Conservation (phyloP, 2,797 vertebrate genomes). For the Acanthopagrus latus region DNA sequence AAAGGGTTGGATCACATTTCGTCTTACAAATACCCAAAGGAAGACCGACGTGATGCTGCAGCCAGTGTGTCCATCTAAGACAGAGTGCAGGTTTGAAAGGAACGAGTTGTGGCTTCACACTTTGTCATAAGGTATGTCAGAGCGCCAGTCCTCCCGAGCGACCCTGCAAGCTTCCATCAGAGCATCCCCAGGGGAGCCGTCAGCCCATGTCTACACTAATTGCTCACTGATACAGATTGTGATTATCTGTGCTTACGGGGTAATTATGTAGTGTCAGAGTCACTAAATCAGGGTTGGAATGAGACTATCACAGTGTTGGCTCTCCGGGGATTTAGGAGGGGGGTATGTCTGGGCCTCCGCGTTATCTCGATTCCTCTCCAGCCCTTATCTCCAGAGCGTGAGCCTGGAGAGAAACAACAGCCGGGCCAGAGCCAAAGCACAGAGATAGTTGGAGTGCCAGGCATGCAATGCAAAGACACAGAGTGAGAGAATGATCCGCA, state of each 20-base stretch:
- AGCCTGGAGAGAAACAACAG: slow-evolving; percentile 82
- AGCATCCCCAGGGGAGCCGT: slow-evolving; percentile 67
- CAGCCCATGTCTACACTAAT: slow-evolving; percentile 80
- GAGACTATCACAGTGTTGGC: slow-evolving; percentile 75
- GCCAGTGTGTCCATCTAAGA: background rate
- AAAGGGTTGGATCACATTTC: slow-evolving; percentile 42
- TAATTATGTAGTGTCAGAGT: slow-evolving; percentile 83
- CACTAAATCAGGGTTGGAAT: slow-evolving; percentile 80
- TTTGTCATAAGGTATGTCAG: slow-evolving; percentile 21
- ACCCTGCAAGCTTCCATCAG: slow-evolving; percentile 38
- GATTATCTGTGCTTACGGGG: slow-evolving; percentile 78
- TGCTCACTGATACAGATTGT: slow-evolving; percentile 82
- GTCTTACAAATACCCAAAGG: slow-evolving; percentile 11
- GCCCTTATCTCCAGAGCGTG: slow-evolving; percentile 83
- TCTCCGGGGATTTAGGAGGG: slow-evolving; percentile 65
- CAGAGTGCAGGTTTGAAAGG: background rate
- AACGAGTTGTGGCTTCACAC: slow-evolving; percentile 17
- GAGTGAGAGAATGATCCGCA: slow-evolving; percentile 48
- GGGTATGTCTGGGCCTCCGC: slow-evolving; percentile 68
- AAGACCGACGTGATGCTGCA: slow-evolving; percentile 14
- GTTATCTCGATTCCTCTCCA: slow-evolving; percentile 80
- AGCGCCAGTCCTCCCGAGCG: slow-evolving; percentile 13
- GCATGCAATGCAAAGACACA: slow-evolving; percentile 75
- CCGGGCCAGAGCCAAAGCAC: slow-evolving; percentile 74
- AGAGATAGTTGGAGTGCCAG: slow-evolving; percentile 81